Conservation (phyloP, 2,113 vertebrate species). For the Rhadina sibilatrix region DNA sequence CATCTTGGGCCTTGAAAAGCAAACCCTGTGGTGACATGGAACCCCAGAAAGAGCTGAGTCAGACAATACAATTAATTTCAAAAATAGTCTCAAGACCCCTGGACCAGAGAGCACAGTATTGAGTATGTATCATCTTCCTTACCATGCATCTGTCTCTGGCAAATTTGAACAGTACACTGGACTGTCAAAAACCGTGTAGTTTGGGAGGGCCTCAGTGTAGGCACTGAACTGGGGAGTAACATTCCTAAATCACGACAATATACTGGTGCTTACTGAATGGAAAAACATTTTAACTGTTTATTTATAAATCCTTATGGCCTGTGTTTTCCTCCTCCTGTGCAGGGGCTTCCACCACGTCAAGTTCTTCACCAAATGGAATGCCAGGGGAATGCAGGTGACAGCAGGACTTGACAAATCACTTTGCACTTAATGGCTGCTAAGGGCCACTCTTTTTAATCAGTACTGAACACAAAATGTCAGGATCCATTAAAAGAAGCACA, state of each 20-base stretch:
- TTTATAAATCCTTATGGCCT: not conserved
- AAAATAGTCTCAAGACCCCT: not conserved
- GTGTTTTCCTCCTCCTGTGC: not conserved
- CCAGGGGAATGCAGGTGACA: constrained; percentile 98
- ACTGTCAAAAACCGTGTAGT: not conserved
- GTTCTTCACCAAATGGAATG: constrained; percentile 86
- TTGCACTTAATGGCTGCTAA: constrained; percentile 89
- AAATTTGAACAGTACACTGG: not conserved
- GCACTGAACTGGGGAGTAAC: not conserved
- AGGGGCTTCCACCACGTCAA: constrained; percentile 86
- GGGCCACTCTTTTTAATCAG: constrained; percentile 62
- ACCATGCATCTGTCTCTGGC: not conserved
- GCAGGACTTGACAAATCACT: constrained; percentile 79
- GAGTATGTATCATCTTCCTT: not conserved
- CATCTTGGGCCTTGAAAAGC: not conserved
- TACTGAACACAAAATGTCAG: constrained; percentile 75
- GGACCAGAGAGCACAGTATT: not conserved
- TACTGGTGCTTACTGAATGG: not conserved
- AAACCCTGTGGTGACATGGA: not conserved
- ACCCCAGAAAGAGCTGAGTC: not conserved
- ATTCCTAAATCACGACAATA: not conserved
- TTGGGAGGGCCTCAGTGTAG: rapidly evolving
- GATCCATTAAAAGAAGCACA: constrained; percentile 49
- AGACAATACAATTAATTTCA: not conserved
- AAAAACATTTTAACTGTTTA: not conserved